Base-by-base conservation (phyloP, 2,113 vertebrate species). In the Anser brachyrhynchus region DNA sequence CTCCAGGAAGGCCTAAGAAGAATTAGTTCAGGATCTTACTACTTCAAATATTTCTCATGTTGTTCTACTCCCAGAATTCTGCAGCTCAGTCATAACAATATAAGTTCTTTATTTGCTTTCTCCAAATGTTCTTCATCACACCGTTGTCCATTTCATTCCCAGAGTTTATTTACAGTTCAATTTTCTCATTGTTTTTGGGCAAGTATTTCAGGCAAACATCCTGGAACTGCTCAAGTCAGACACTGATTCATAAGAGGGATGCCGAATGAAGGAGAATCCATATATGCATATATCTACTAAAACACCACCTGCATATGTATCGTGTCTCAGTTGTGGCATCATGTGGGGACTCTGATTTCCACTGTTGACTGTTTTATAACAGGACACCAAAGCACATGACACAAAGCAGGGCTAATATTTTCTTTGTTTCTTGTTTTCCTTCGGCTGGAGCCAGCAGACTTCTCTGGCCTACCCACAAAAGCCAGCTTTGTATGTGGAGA, bases 321-420 rank as follows among this genome's bases (percentile, higher is more conserved):
- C 69, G 8, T 8, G 29, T 69, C 58, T 44, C 77, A 37, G 29
- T 3, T n/a, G 35, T 84, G 67, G 33, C 73, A 58, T 70, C 0
- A 0, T 20, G 13, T 7, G 10, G 62, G 70, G 49, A 79, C 62
- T 76, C 7, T 2, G 29, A 73, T 61, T 89, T 80, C 83, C 58
- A 35, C 52, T 72, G 35, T 21, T 65, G 46, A 16, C 79, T 83
- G 8, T 21, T 83, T 75, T 77, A 76, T 84, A 90, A 93, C 37
- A 43, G 54, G 69, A 93, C 37, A 73, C 76, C 65, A 81, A 90
- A 80, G 59, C 55, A 41, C 26, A 51, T 6, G 49, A 73, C 77
- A 69, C 43, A 87, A 93, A 89, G 62, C 74, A 85, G 58, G 71
- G 43, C 20, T 76, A 84, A 55, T 92, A 84, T 72, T 96, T 92